Conservation (phyloP, 2,797 vertebrate genomes). For the Valencia hispanica region DNA sequence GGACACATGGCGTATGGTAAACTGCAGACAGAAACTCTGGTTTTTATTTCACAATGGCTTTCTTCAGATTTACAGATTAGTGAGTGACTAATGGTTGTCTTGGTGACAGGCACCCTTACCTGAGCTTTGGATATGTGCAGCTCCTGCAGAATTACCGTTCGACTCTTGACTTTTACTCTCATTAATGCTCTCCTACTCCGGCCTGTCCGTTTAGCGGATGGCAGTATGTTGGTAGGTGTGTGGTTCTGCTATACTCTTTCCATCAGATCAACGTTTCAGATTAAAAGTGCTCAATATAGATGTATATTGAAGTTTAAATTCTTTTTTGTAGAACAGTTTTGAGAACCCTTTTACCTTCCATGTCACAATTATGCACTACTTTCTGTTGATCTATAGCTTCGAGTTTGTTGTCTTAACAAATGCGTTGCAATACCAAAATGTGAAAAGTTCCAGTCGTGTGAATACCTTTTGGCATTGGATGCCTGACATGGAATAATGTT, state of each 20-base stretch:
- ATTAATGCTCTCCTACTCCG: not conserved
- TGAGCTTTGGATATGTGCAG: not conserved
- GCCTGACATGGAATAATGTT: not conserved
- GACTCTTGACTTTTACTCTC: no score
- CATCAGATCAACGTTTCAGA: not conserved
- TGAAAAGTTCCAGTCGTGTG: not conserved
- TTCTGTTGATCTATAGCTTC: not conserved
- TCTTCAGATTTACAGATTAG: not conserved
- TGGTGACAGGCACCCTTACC: not conserved
- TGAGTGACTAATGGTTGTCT: not conserved
- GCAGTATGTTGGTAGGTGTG: not conserved
- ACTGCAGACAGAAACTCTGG: not conserved
- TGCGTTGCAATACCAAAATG: not conserved
- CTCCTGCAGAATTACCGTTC: not conserved
- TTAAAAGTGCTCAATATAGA: not conserved
- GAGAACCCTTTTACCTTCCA: not conserved
- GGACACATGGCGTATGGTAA: not conserved
- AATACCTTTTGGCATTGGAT: not conserved
- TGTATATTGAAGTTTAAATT: not conserved
- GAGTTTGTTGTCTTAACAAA: not conserved
- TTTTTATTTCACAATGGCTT: not conserved
- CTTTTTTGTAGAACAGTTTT: not conserved
- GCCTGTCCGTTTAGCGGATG: not conserved
- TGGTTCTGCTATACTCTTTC: not conserved
- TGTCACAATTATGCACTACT: no score